Base-by-base conservation (phyloP, 2,888 invertebrate genomes). In the Cerastoderma edule region DNA sequence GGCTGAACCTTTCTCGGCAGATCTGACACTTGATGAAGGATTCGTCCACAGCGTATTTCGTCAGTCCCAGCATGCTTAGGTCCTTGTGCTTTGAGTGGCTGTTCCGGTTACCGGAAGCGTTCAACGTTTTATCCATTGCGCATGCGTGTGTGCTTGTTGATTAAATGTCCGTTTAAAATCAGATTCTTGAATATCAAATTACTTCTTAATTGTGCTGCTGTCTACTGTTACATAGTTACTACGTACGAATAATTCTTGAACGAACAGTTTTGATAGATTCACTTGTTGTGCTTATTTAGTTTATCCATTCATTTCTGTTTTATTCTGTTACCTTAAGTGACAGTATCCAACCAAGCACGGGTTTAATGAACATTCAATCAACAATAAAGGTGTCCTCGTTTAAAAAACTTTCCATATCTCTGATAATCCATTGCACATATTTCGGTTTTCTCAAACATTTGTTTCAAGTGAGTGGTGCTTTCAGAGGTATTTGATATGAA, bases 11-110 rank as follows among this genome's bases (percentile, higher is more conserved):
- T 24, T 79, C 79, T 32, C 48, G 44, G 28, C 82, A 82, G 70
- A 82, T 78, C 16, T 74, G 74, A 39, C 82, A 82, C 48, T 77
- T 75, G 10, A 82, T 72, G 54, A 82, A 82, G 3, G 67, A 57
- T 67, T 82, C 82, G 39, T 82, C 82, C 56, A 78, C 79, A 28
- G 72, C 39, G 56, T 69, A 69, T 0, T 74, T 72, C 53, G 72
- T 71, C 56, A 75, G 27, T 0, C 76, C 80, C 24, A 75, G 71
- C 53, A 76, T 60, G 53, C 54, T 68, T 54, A 77, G 56, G 33
- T 80, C 76, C 57, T 75, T 77, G 22, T 67, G 69, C 22, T 73
- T 74, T 6, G 68, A 63, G n/a, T n/a, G n/a, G n/a, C n/a, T n/a
- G n/a, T n/a, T n/a, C n/a, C n/a, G n/a, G n/a, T n/a, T n/a, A n/a